Conservation (phyloP, 2,113 vertebrate genomes). For the Microtus montanus region DNA sequence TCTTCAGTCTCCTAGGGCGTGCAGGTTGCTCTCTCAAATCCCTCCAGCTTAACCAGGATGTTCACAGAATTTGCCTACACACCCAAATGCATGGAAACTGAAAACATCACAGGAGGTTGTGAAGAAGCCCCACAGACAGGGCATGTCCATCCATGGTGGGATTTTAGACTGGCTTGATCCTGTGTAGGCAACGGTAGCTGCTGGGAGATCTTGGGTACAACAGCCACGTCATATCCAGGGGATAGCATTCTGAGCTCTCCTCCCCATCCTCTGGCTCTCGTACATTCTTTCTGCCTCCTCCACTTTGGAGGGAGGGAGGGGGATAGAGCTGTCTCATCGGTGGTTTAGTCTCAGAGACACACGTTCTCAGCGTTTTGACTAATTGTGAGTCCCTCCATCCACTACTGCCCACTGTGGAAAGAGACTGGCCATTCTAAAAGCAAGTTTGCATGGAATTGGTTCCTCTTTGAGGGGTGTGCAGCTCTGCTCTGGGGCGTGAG, state of each 20-base stretch:
- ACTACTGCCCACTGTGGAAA: neutral
- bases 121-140: neutral
- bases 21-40: neutral
- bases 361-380: neutral
- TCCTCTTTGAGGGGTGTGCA: neutral
- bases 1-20: fast-evolving
- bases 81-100: neutral
- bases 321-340: neutral
- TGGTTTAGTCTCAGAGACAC: neutral
- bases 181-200: neutral
- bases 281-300: neutral
- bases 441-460: fast-evolving
- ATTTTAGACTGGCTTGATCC: neutral
- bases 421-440: neutral
- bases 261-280: neutral
- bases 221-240: neutral
- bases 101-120: neutral
- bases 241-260: neutral
- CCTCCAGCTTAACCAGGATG: neutral
- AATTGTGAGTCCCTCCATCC: neutral
- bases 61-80: neutral
- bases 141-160: neutral
- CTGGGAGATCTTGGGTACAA: neutral
- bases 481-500: fast-evolving
- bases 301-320: neutral